These are phyloP conservation scores for Aselliscus stoliczkanus DNA, from an alignment of 2,797 vertebrate species.

Conservation along the genomic window DNA sequence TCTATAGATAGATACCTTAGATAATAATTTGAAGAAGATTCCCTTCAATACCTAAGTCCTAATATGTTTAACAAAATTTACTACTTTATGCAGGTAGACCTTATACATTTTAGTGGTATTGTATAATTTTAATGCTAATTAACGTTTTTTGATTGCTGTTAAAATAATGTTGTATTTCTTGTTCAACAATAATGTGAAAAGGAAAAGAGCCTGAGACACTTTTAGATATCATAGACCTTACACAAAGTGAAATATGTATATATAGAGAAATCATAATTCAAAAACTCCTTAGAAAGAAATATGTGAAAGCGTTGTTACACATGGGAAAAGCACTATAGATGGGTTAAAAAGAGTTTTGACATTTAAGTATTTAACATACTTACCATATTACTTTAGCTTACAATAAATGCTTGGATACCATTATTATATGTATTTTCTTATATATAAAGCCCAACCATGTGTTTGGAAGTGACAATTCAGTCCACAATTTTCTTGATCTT, in stretches of 20 bases:
- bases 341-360: background rate
- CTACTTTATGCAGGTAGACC: background rate
- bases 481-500: background rate
- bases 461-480: background rate
- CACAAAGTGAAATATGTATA: background rate
- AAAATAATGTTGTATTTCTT: background rate
- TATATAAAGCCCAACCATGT: background rate
- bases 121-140: background rate
- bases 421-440: background rate
- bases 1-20: background rate
- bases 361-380: background rate
- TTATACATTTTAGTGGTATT: background rate
- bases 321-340: background rate
- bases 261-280: background rate
- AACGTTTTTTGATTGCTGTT: background rate
- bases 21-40: background rate
- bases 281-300: background rate
- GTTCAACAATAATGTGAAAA: background rate
- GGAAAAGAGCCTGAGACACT: background rate
- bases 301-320: background rate
- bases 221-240: background rate
- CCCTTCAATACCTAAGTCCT: background rate
- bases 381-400: background rate
- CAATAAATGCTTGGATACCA: background rate
- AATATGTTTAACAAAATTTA: background rate